Percentiles rank a stretch among this genome's conserved stretches.
phyloP scores from a whole-genome alignment of 2,888 invertebrate species.

The Neoscelio sp. region DNA sequence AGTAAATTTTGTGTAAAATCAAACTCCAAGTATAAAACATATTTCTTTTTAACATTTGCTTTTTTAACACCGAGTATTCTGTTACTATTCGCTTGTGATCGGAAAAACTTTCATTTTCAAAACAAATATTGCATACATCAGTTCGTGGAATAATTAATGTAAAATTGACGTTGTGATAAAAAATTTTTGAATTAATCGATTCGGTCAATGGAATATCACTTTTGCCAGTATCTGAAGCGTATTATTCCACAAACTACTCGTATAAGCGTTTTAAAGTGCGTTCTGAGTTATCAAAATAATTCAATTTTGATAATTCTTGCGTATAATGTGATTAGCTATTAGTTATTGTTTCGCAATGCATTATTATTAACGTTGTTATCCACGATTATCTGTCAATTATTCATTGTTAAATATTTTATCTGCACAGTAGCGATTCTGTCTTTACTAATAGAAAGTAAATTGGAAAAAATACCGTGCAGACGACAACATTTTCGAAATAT shows the following conservation, averaged over 20 bases:
- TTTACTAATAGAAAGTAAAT: too few relatives aligned
- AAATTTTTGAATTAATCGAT: constrained; percentile 16
- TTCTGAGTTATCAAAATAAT: constrained; percentile 22
- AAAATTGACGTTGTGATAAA: constrained; percentile 25
- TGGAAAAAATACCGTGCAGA: not conserved
- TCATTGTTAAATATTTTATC: not conserved
- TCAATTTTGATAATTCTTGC: constrained; percentile 12
- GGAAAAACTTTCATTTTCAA: constrained; percentile 10
- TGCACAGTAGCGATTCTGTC: not conserved
- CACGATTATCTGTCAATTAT: constrained; percentile 19
- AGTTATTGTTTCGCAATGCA: too few relatives aligned
- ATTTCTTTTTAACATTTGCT: constrained; percentile 9
- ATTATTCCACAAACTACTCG: constrained; percentile 23
- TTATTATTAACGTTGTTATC: constrained; percentile 13
- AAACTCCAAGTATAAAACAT: constrained; percentile 35
- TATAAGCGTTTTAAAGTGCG: constrained; percentile 19
- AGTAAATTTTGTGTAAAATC: constrained; percentile 54
- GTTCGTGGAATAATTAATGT: constrained; percentile 21
- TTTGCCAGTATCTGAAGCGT: not conserved
- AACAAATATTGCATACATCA: constrained; percentile 38
- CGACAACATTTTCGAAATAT: not conserved
- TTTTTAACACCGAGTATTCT: constrained; percentile 6
- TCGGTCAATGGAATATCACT: not conserved
- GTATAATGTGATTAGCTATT: constrained; percentile 36
- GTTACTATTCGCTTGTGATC: not conserved